Evolutionary conservation across 1,140 invertebrate species (phyloP).

Genomic region (Ladona fulva): DNA sequence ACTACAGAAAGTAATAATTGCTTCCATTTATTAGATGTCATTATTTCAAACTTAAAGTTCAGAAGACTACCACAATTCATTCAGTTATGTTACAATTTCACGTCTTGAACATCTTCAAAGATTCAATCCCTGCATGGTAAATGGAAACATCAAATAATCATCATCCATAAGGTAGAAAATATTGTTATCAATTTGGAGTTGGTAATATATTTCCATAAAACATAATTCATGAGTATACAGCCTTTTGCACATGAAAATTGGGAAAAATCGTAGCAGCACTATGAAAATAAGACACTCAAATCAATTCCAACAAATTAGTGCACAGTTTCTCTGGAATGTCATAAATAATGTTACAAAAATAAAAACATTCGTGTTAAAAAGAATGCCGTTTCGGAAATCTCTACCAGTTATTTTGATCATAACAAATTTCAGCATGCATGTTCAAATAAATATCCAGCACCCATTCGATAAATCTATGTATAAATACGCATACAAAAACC

Average conservation of each 20-base stretch:
- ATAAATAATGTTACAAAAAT: constrained; percentile 11
- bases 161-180: neutral
- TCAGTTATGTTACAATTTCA: neutral
- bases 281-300: neutral
- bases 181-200: neutral
- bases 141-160: neutral
- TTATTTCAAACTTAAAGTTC: neutral
- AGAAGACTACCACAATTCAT: neutral
- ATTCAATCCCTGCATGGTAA: neutral
- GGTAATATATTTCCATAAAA: neutral
- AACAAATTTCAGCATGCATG: neutral
- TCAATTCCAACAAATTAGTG: neutral
- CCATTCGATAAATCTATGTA: neutral
- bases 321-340: neutral
- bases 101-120: neutral
- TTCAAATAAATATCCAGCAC: neutral
- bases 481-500: neutral
- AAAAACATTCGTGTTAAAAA: neutral
- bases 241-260: neutral
- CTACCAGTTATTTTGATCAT: neutral
- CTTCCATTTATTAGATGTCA: neutral
- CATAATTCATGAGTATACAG: neutral
- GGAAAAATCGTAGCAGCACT: neutral
- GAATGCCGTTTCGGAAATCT: neutral
- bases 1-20: neutral